phyloP scores from a whole-genome alignment of 2,797 vertebrate species.

The Basileuterus tristriatus region DNA sequence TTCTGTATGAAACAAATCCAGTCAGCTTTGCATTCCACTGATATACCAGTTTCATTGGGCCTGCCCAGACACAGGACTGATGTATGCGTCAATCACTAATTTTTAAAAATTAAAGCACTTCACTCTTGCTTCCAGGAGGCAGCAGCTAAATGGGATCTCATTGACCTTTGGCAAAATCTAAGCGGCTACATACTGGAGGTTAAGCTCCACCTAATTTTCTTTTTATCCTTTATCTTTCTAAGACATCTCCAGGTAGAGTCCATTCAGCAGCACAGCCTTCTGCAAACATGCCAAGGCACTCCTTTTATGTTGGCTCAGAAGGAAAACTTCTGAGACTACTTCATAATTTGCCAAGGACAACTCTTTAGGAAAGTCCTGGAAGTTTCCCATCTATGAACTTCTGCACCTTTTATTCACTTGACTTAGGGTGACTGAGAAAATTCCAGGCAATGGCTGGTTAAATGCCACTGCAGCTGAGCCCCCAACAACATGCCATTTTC shows the following conservation, averaged over 20 bases:
- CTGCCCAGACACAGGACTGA: background rate
- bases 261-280: background rate
- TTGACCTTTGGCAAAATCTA: background rate
- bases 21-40: constrained; percentile 7
- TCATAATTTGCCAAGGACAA: background rate
- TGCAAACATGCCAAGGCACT: background rate
- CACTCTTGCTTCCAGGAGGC: background rate
- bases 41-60: background rate
- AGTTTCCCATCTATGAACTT: background rate
- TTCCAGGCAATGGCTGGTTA: background rate
- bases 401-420: background rate
- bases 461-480: background rate
- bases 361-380: background rate
- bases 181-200: background rate
- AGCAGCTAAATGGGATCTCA: background rate
- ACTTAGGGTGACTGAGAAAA: background rate
- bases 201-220: background rate
- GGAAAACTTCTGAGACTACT: background rate
- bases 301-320: constrained; percentile 1
- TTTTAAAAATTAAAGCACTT: constrained; percentile 12
- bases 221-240: background rate
- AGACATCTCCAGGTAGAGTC: background rate
- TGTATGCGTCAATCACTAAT: background rate
- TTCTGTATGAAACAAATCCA: background rate
- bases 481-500: background rate